Evolutionary conservation across 1,140 invertebrate genomes (phyloP).

Genomic region (Caenorhabditis tropicalis): DNA sequence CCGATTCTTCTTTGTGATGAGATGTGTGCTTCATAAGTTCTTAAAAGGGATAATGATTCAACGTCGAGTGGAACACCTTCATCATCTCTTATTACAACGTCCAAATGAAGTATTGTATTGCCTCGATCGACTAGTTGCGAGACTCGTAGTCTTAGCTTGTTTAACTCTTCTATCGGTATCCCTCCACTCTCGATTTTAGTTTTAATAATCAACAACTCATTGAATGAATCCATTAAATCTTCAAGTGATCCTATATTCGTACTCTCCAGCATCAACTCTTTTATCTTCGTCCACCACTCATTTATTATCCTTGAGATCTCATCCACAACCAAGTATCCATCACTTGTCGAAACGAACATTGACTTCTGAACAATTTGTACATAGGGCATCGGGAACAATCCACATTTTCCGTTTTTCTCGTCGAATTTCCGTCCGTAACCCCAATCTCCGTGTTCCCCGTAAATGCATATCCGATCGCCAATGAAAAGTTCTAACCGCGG

Average conservation of each 20-base stretch:
- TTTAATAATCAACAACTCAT: not conserved
- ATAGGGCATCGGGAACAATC: not conserved
- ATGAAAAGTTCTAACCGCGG: not conserved
- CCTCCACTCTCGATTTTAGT: conserved; percentile 27
- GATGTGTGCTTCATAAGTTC: conserved; percentile 59
- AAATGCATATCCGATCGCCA: conserved; percentile 20
- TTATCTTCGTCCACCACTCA: conserved; percentile 30
- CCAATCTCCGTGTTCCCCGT: conserved; percentile 3
- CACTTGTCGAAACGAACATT: conserved; percentile 26
- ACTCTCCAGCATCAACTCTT: not conserved
- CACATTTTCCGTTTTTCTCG: conserved; percentile 28
- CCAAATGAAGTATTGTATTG: conserved; percentile 44
- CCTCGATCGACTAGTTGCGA: conserved; percentile 6
- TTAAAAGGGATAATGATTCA: conserved; percentile 58
- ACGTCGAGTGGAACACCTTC: conserved; percentile 52
- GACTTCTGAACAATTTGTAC: conserved; percentile 35
- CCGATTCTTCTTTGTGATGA: conserved; percentile 5
- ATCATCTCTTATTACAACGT: conserved; percentile 62
- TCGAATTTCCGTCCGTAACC: conserved; percentile 19
- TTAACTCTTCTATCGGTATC: conserved; percentile 12
- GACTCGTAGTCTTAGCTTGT: not conserved
- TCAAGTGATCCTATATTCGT: not conserved
- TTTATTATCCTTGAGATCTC: conserved; percentile 5
- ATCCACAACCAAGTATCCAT: conserved; percentile 5
- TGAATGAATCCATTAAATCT: not conserved